Evolutionary conservation across 2,888 invertebrate species (phyloP), one percentile per base, ranked within the genome.

Genomic region (Chaetoderma sp.): DNA sequence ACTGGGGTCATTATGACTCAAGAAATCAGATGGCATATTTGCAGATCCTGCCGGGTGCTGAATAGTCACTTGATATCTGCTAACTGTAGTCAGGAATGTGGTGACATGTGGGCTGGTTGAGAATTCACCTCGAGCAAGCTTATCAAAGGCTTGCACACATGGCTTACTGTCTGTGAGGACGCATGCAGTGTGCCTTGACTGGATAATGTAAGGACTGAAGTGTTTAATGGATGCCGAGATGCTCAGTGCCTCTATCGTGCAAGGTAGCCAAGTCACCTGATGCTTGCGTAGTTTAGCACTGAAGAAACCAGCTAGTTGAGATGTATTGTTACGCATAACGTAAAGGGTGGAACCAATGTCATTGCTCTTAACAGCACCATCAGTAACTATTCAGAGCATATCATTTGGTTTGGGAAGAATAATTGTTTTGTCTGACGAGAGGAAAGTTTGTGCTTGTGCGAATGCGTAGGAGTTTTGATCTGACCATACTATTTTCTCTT

Each of bases 201-300:
- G 73, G 16, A 75, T 63, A 4, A 74, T 68, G 36, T 63, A 74
- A 4, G 71, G 75, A 55, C 71, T 70, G 52, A 72, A 73, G 52
- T 75, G 74, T 33, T 70, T 75, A 1, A 72, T 54, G 1, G 71
- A 61, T 0, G 72, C 66, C 16, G 70, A 65, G 21, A 74, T 74
- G 6, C 45, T 23, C 2, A 74, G 55, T 5, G 74, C 73, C 47
- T 74, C 74, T 21, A 74, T 55, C 52, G 74, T 74, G 55, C 74
- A 75, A 21, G 74, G 69, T 27, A 75, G 47, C 72, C 74, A 73
- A 5, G 52, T 62, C n/a, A 61, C 63, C 52, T 74, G 71, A 33
- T 63, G 58, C 59, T 68, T 59, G 30, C 68, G 50, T 10, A 74
- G 57, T 50, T 72, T 71, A 10, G 76, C 69, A 30, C 69, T 72